Conservation (phyloP, 2,113 vertebrate species). For the Amazona guildingii region DNA sequence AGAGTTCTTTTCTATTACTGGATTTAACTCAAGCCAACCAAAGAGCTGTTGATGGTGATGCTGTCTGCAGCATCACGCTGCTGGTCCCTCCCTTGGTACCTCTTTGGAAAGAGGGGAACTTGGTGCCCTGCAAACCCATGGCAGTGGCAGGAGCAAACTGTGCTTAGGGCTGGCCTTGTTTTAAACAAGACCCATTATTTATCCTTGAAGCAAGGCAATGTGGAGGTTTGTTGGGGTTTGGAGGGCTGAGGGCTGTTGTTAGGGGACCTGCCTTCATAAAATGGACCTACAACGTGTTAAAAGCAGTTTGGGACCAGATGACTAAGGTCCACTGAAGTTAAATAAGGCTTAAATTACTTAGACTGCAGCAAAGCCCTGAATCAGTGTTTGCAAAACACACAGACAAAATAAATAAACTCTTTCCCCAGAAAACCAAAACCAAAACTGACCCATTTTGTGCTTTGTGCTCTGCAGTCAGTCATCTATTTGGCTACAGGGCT, state of each 20-base stretch:
- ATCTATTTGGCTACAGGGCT: accelerated
- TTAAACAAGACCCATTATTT: neutral
- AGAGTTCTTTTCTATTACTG: neutral
- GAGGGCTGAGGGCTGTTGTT: neutral
- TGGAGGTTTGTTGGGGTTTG: neutral
- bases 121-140: accelerated
- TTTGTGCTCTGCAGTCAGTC: neutral
- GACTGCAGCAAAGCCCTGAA: neutral
- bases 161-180: neutral
- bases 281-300: neutral
- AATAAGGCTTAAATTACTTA: neutral
- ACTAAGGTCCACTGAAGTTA: neutral
- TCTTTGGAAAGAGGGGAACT: neutral
- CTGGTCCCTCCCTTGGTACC: accelerated
- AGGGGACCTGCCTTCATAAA: neutral
- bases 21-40: neutral
- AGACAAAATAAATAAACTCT: neutral
- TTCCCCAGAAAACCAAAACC: no score
- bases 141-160: neutral
- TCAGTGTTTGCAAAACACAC: neutral
- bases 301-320: neutral
- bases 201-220: accelerated
- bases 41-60: neutral
- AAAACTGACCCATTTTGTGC: accelerated
- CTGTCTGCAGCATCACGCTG: accelerated